Evolutionary conservation across 2,113 vertebrate genomes (phyloP).

Genomic region (Struthidea cinerea): DNA sequence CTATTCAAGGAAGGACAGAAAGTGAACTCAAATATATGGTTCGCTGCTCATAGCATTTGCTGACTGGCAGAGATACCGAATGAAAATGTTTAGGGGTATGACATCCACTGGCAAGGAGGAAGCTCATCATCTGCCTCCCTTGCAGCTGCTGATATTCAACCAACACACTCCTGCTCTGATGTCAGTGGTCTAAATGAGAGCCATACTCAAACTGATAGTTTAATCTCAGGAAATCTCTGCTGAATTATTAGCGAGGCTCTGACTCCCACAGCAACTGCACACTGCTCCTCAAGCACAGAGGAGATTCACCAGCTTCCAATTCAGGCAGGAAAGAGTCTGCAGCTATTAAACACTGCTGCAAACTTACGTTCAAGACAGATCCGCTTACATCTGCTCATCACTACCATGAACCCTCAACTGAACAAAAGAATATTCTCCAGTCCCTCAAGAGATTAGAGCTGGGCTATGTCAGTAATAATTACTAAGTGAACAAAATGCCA

Average conservation of each 20-base stretch:
- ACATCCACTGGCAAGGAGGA: not conserved
- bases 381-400: not conserved
- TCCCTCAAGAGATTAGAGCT: not conserved
- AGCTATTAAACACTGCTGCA: not conserved
- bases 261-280: not conserved
- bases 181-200: slow-evolving; percentile 16
- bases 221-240: slow-evolving; percentile 51
- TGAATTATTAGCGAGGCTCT: not conserved
- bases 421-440: not conserved
- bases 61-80: not conserved
- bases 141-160: not conserved
- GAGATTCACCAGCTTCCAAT: not conserved
- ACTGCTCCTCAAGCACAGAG: not conserved
- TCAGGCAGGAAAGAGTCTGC: not conserved
- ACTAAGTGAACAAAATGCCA: not conserved
- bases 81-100: not conserved
- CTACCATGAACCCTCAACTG: not conserved
- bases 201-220: not conserved
- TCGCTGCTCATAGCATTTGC: not conserved
- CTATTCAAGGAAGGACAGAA: not conserved
- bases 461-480: not conserved
- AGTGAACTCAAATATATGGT: not conserved
- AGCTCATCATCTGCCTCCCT: not conserved
- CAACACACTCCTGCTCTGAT: slow-evolving; percentile 12
- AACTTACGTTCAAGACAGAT: not conserved